Base-by-base conservation (phyloP, 2,797 vertebrate species). In the Acanthurus tractus region DNA sequence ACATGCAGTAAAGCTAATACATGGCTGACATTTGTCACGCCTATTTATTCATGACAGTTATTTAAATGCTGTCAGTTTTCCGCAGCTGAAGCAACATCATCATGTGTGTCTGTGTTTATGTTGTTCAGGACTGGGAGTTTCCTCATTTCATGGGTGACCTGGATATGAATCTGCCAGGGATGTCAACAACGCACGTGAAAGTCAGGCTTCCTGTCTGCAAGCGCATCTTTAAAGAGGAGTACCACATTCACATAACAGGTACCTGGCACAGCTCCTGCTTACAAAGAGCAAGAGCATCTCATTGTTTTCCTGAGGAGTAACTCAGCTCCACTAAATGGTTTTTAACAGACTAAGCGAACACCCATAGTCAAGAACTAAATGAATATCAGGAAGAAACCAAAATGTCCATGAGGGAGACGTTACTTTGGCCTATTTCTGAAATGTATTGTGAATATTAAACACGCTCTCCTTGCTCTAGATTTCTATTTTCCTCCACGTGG, bases 161-260 rank as follows among this genome's bases (percentile, higher is more conserved):
- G 68, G 98, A 99, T 86, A 96, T 99, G 85, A 99, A 99, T 90
- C 96, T 99, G 46, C 98, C 98, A 4, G 98, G 98, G 10, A 93
- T 99, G 86, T 96, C 97, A 48, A 98, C 97, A 14, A 95, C 97
- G 17, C 97, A 99, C 22, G 96, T 99, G 86, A 98, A 97, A 83
- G 96, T 99, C 92, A 96, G 95, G 94, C 94, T 99, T 50, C 98
- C 98, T 65, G 95, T 97, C 87, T 98, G 97, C 93, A 97, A 97
- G 89, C 89, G 95, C 38, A 93, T 99, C 84, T 96, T 99, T 80
- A 99, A 99, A 92, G 97, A 99, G 57, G 98, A 99, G 77, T 99
- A 99, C 88, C 97, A 95, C 87, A 97, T 99, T 89, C 98, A 98
- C 71, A 98, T 99, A 93, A 99, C 98, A 94, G 98, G 98, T 99